phyloP scores from a whole-genome alignment of 2,113 vertebrate species.

The Campylomormyrus numenius region DNA sequence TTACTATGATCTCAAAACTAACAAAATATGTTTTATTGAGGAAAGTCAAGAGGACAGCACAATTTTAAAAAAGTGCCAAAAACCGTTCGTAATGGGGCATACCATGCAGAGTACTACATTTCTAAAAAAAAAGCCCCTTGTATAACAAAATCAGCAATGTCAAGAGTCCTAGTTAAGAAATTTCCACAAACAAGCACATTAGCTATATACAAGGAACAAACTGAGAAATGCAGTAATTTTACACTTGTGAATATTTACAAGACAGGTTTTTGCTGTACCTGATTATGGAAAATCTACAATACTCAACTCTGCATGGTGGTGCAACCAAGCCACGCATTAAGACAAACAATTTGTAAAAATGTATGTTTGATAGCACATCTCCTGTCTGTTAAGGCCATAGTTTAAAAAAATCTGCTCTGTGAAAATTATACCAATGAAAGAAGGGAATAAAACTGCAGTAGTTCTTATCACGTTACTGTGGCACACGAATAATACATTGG shows the following conservation, averaged over 20 bases:
- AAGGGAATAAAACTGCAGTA: neutral
- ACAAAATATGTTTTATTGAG: conserved; percentile 21
- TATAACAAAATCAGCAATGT: neutral
- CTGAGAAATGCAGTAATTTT: neutral
- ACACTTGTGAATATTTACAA: neutral
- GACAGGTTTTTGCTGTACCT: neutral
- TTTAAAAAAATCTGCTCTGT: neutral
- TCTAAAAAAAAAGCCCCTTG: neutral
- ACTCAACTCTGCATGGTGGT: neutral
- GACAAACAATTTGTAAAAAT: neutral
- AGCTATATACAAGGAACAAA: neutral
- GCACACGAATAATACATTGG: neutral
- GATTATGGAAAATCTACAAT: neutral
- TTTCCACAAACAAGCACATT: neutral
- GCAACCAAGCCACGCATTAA: neutral
- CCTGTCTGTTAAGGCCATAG: conserved; percentile 10
- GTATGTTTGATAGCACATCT: neutral
- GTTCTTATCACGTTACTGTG: neutral
- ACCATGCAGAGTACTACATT: neutral
- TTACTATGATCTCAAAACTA: neutral
- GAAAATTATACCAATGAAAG: neutral
- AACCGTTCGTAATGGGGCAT: neutral
- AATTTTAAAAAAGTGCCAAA: conserved; percentile 10
- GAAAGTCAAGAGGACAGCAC: conserved; percentile 10
- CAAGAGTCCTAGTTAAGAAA: neutral